Evolutionary conservation across 2,113 vertebrate species (phyloP), one percentile per base, ranked within the genome.

Genomic region (Psittacara wagleri): DNA sequence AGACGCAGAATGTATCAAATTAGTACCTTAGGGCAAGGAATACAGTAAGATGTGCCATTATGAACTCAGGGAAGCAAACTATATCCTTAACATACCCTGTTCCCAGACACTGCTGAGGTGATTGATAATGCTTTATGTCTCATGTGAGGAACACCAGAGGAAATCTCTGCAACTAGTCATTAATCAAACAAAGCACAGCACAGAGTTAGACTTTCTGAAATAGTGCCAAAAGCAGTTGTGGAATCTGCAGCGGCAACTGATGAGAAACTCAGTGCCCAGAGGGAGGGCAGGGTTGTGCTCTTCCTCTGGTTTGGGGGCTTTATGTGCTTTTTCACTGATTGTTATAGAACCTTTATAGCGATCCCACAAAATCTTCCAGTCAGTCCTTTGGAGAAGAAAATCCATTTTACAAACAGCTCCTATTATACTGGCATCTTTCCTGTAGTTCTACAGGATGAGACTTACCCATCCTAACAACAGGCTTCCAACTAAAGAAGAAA

Each of bases 131-230:
- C 72, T 90, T 92, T 77, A 52, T 54, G 85, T 95, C 85, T 95
- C 82, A 59, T 66, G 59, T 49, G 79, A 91, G 49, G 75, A 96
- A 83, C 95, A 95, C 46, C 72, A 90, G 52, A 92, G 37, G 80
- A 95, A 93, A 88, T 73, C 67, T 88, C 90, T 96, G 79, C 70
- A 96, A 73, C 54, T 57, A 94, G 85, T 83, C 68, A 93, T 96
- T 92, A 94, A 93, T 90, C 90, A 94, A 91, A 95, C 66, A 83
- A 94, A 86, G 85, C 87, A 74, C 8, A 94, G 70, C 6, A 63
- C 15, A 57, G 78, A 77, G 46, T n/a, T 39, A 90, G 57, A 62
- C 87, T 83, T 93, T 69, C 70, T 46, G 5, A 95, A 95, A 80
- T 16, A 33, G 33, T 91, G 90, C 90, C 96, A 93, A 94, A 91